Conservation (phyloP, 2,888 invertebrate species). For the Ichneumoninae sp. region DNA sequence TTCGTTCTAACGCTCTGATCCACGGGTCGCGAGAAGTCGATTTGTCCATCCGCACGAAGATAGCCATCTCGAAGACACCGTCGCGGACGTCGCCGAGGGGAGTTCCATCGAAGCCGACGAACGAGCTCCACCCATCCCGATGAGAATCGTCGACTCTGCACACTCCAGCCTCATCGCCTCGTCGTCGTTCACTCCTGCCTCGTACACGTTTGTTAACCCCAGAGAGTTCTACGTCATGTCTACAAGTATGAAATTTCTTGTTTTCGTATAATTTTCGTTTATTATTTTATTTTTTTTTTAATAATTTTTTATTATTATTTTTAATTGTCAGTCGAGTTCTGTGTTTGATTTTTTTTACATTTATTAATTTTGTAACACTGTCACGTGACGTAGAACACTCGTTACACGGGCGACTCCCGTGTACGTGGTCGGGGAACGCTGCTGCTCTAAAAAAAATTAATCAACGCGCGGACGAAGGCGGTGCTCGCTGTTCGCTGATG, state of each 20-base stretch:
- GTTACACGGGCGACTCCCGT: slow-evolving; percentile 16
- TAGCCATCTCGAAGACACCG: not conserved
- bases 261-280: not conserved
- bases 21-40: not conserved
- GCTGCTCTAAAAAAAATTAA: slow-evolving; percentile 3
- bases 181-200: slow-evolving; percentile 23
- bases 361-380: slow-evolving; percentile 14
- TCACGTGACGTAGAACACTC: slow-evolving; percentile 49
- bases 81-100: not conserved
- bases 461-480: slow-evolving; percentile 6
- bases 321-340: not conserved
- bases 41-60: not conserved
- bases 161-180: slow-evolving; percentile 10
- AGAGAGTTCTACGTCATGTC: slow-evolving; percentile 55
- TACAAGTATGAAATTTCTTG: slow-evolving; percentile 53
- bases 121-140: not conserved
- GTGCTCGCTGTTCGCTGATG: slow-evolving; percentile 58
- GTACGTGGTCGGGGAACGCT: slow-evolving; percentile 34
- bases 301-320: not conserved
- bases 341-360: not conserved
- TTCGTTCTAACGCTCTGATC: slow-evolving; percentile 10
- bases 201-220: slow-evolving; percentile 24
- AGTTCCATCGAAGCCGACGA: slow-evolving; percentile 5
- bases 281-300: slow-evolving; percentile 23
- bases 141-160: slow-evolving; percentile 7